A percentile compares a stretch with the other conserved stretches of the same genome.
phyloP scores from a whole-genome alignment of 2,888 invertebrate species.

The Pristionchus mayeri region DNA sequence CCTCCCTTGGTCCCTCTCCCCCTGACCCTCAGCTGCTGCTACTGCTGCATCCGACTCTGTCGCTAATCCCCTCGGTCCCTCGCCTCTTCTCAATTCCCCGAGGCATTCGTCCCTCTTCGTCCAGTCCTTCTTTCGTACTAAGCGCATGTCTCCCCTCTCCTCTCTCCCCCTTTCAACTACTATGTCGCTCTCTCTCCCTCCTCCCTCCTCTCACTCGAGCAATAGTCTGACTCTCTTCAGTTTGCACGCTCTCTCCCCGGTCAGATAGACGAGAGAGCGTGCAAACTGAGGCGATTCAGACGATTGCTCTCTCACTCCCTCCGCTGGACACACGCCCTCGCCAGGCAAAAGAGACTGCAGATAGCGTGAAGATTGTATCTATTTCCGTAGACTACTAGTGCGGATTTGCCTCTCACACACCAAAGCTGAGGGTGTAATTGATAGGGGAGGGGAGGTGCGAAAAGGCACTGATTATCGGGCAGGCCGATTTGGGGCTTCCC shows the following conservation, averaged over 20 bases:
- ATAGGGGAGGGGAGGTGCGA: background rate
- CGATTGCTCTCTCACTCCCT: conserved; percentile 28
- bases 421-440: background rate
- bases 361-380: background rate
- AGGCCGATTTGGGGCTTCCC: conserved; percentile 6
- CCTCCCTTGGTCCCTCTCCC: no score
- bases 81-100: conserved; percentile 6
- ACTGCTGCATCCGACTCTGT: background rate
- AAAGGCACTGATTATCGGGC: background rate
- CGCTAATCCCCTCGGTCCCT: conserved; percentile 22
- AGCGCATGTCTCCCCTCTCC: background rate
- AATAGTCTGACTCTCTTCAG: no score
- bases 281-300: no score
- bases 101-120: background rate
- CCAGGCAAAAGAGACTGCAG: conserved; percentile 14
- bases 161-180: background rate
- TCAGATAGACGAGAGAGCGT: no score
- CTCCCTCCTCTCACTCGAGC: conserved; percentile 7
- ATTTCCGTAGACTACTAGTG: background rate
- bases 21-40: background rate
- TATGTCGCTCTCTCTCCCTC: background rate
- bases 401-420: background rate
- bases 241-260: no score
- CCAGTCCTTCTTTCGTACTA: conserved; percentile 31
- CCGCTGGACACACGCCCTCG: background rate